Base-by-base conservation (phyloP, 30 jellyfish, hydroid and myxozoan genomes). In the Euphysa ruthae region DNA sequence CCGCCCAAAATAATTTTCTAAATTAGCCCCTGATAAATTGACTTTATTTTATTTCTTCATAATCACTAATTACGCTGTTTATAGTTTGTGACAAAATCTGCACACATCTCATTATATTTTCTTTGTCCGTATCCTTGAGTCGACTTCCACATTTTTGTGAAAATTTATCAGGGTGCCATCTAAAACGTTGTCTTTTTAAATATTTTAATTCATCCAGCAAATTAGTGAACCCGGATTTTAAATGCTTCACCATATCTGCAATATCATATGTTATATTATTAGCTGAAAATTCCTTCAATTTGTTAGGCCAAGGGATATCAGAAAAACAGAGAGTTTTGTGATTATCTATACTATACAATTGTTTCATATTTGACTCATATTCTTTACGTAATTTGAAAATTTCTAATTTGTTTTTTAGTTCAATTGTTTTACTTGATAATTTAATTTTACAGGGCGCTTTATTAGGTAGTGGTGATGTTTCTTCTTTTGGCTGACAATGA, bases 121-220 rank as follows among this genome's bases (percentile, higher is more conserved):
- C 74, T 22, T 58, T 34, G 6, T 43, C 80, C 8, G 13, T 31
- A 5, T 38, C 80, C 10, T 43, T 0, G 6, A 68, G 74, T 29
- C 80, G 44, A 21, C 27, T 35, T 14, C 80, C 80, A 68, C 80
- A 68, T 52, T 49, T 68, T 28, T 68, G 80, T 27, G 49, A 20
- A 27, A 68, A 68, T 43, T 35, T 38, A 31, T 68, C 80, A 1
- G 80, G 80, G 32, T 68, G 80, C 80, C 80, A 68, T 14, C 80
- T 19, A 7, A 68, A 28, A 26, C 32, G 74, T 49, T 68, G 80
- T 26, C 26, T 49, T 49, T 68, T 68, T 35, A 68, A 35, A 43
- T 68, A 68, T 43, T 68, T 68, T 20, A 43, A 19, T 43, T 68
- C 49, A 42, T 68, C 76, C 30, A 43, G 74, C 6, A 21, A n/a